Base-by-base conservation (phyloP, 2,113 vertebrate species). In the Galemys pyrenaicus region DNA sequence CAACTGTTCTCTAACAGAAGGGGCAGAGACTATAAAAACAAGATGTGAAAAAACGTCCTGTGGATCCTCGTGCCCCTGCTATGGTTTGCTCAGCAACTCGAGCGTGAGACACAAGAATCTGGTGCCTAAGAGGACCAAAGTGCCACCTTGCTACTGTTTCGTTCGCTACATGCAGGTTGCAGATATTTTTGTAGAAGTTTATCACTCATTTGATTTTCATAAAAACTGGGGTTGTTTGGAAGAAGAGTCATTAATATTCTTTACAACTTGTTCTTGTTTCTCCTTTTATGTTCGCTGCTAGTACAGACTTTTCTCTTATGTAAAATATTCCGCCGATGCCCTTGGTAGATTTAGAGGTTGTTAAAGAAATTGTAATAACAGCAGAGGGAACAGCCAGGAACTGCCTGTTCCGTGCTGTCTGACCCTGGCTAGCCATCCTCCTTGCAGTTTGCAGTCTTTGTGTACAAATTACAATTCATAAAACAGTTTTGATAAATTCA, bases 301-400 rank as follows among this genome's bases (percentile, higher is more conserved):
- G 97, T 96, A 92, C 94, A 97, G 94, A 88, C 94, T 97, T 96
- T 96, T 96, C 92, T 95, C 92, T 97, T 97, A 97, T 92, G 95
- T 96, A 97, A 98, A 98, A 96, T 97, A 95, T 94, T 97, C 96
- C 95, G 96, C 96, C 92, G 93, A 97, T 96, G 96, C 96, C 96
- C 97, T 97, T 96, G 91, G 96, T 35, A 96, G 97, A 98, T 98
- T 98, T 98, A 96, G 96, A 98, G 95, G 97, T 98, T 98, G 98
- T 97, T 97, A 90, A 97, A 98, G 97, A 98, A 98, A 98, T 89
- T 6, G 51, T 97, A 98, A 95, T 74, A 97, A 94, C 87, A 97
- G 96, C 96, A 97, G 67, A 82, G 95, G 92, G 95, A 97, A 82
- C 95, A 94, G 94, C 92, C 0, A 32, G 96, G 97, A 97, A 96